Conservation (phyloP, 2,888 invertebrate species). For the Zhengitettix transpicula region DNA sequence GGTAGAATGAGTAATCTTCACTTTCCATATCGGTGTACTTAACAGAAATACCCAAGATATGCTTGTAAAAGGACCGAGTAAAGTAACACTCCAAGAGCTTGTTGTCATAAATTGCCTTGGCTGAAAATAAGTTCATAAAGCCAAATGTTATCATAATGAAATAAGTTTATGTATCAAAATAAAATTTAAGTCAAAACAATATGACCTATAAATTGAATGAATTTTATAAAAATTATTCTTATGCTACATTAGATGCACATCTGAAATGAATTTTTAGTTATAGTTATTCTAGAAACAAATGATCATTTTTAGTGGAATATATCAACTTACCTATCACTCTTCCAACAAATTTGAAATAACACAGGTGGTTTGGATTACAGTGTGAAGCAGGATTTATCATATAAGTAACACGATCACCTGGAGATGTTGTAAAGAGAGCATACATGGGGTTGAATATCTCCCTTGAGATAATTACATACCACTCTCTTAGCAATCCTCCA, state of each 20-base stretch:
- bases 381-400: conserved; percentile 83
- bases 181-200: no score
- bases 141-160: no score
- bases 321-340: conserved; percentile 56
- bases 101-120: conserved; percentile 84
- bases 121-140: conserved; percentile 24
- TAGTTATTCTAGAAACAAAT: neutral
- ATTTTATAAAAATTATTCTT: no score
- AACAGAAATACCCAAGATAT: conserved; percentile 71
- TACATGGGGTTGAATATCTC: conserved; percentile 91
- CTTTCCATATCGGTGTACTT: conserved; percentile 81
- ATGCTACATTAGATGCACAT: no score
- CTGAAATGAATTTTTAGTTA: no score
- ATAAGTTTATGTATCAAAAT: no score
- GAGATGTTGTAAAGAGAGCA: conserved; percentile 76
- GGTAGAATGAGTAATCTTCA: conserved; percentile 79
- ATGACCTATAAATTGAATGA: no score
- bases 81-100: conserved; percentile 82
- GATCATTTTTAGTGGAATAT: neutral
- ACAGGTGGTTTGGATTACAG: conserved; percentile 79
- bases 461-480: conserved; percentile 78
- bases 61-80: conserved; percentile 83
- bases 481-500: conserved; percentile 71
- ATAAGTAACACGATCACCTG: conserved; percentile 80
- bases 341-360: conserved; percentile 84